phyloP scores from a whole-genome alignment of 92 coral and sea anemone genomes.

The Hydrozoanthus gracilis region DNA sequence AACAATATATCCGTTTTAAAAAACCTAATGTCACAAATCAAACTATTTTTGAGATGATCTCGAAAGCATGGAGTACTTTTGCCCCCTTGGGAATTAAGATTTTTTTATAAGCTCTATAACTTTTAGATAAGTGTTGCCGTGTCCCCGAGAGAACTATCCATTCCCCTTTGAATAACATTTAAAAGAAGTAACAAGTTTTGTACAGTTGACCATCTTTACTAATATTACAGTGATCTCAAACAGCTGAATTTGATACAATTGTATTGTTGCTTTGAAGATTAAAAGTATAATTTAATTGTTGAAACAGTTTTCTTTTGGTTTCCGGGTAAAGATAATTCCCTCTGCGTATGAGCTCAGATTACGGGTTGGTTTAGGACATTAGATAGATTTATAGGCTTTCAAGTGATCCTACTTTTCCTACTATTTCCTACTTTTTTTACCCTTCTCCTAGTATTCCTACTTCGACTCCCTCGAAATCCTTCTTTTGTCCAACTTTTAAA shows the following conservation, averaged over 20 bases:
- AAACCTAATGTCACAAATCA: background rate
- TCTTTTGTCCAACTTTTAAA: too few species aligned
- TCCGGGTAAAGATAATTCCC: too few species aligned
- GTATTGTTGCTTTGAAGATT: background rate
- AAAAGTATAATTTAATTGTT: background rate
- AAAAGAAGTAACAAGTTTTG: background rate
- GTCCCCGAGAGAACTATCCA: background rate
- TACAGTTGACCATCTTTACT: background rate
- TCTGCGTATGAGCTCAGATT: too few species aligned
- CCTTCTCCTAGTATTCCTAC: too few species aligned
- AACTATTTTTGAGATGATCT: conserved; percentile 1
- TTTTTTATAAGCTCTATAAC: background rate
- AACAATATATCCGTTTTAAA: background rate
- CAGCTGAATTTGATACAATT: background rate
- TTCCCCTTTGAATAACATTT: background rate
- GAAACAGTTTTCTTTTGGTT: too few species aligned
- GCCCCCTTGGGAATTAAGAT: background rate
- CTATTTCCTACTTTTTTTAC: too few species aligned
- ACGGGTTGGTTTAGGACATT: too few species aligned
- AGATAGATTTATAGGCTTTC: too few species aligned
- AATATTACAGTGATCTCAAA: background rate
- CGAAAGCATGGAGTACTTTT: background rate
- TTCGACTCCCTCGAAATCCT: too few species aligned
- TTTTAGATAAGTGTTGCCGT: too few species aligned
- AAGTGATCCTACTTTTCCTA: too few species aligned